phyloP scores from a whole-genome alignment of 2,888 invertebrate species.

The Hetaerina titia region DNA sequence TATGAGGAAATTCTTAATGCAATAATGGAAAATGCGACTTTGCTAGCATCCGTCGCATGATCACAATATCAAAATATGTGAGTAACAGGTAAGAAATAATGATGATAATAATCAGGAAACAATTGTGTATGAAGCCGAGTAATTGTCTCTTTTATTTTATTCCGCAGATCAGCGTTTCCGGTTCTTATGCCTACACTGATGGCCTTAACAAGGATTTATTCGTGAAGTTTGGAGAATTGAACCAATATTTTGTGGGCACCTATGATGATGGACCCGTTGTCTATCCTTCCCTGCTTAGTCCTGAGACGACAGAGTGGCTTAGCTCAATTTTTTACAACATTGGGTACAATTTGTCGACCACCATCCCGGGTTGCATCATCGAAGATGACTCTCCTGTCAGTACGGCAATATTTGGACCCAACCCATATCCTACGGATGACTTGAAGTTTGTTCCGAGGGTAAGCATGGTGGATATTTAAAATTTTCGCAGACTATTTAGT shows the following conservation, averaged over 20 bases:
- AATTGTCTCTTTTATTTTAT: too few species aligned
- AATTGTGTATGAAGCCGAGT: too few species aligned
- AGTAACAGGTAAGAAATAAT: too few species aligned
- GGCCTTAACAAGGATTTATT: not conserved
- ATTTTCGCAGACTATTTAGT: too few species aligned
- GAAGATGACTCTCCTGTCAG: constrained; percentile 37
- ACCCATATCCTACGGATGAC: not conserved
- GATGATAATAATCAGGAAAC: too few species aligned
- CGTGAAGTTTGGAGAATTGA: not conserved
- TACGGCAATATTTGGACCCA: not conserved
- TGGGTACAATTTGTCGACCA: not conserved
- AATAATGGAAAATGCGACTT: too few species aligned
- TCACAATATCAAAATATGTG: too few species aligned
- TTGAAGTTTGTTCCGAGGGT: constrained; percentile 41
- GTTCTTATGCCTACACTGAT: not conserved
- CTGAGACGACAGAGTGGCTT: constrained; percentile 19
- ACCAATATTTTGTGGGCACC: not conserved
- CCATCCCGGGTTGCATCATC: not conserved
- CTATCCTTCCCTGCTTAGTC: constrained; percentile 34
- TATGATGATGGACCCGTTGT: not conserved
- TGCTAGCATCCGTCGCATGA: too few species aligned
- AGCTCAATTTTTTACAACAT: not conserved
- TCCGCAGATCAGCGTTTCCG: not conserved
- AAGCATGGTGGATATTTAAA: not conserved
- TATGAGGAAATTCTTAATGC: too few species aligned